Evolutionary conservation across 2,797 vertebrate species (phyloP), one percentile per base, ranked within the genome.

Genomic region (Labeo calbasu): DNA sequence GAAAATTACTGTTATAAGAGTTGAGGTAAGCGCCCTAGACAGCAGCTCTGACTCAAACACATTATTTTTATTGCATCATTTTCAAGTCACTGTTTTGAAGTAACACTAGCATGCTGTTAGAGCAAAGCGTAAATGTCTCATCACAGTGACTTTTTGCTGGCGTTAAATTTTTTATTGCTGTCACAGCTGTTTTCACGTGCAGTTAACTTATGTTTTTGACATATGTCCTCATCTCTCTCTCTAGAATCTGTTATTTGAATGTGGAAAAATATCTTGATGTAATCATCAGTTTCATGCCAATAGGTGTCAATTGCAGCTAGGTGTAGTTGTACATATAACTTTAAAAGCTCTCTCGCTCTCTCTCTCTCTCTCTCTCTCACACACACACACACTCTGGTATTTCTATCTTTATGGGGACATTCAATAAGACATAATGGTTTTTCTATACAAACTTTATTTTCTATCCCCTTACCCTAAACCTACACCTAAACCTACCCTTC

Each of bases 1-100:
- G n/a, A 11, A 82, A 82, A 82, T 82, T 65, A 82, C 61, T 53
- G 81, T 82, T 65, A 50, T 82, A 36, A 40, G 55, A 61, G 43
- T 48, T 32, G 23, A 48, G 53, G 17, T 21, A 46, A 57, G 32
- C 19, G 53, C 50, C 25, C 43, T 69, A 82, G 80, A 73, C 80
- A 63, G 80, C 43, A 63, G 68, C 17, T 72, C 53, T 50, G 80
- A 59, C 79, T 48, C 57, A 36, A 50, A 73, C 57, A 50, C 21
- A 19, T 81, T 59, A 79, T 51, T 68, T 68, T 15, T 61, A 51
- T 23, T 73, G 14, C 70, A 73, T 82, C 70, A 82, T 28, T 23
- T 51, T 73, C 7, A n/a, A 19, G 43, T 40, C 32, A 55, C 55
- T 77, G 65, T 82, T 61, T 63, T 63, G 25, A 12, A 50, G 46